phyloP scores from a whole-genome alignment of 2,113 vertebrate species.

The Abramis brama region DNA sequence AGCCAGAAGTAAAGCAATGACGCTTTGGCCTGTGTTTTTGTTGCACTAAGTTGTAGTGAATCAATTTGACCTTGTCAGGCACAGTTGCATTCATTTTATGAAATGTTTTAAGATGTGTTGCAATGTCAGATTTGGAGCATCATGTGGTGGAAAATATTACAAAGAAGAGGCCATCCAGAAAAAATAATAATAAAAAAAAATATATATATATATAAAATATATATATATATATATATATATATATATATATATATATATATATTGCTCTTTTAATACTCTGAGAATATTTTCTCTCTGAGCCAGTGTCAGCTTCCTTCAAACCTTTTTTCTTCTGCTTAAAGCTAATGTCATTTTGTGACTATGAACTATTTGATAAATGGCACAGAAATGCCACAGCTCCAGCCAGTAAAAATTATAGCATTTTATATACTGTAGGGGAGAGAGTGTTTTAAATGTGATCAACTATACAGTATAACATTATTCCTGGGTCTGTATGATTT shows the following conservation, averaged over 20 bases:
- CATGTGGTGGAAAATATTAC: not conserved
- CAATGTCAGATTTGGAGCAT: not conserved
- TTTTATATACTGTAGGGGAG: slow-evolving; percentile 1
- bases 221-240: too few species aligned
- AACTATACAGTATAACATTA: not conserved
- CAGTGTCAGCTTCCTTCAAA: slow-evolving; percentile 38
- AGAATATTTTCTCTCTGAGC: not conserved
- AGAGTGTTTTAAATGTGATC: not conserved
- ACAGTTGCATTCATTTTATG: slow-evolving; percentile 17
- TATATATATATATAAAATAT: too few species aligned
- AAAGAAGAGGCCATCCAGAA: not conserved
- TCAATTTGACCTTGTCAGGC: slow-evolving; percentile 17
- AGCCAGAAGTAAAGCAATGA: slow-evolving; percentile 38
- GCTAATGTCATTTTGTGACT: slow-evolving; percentile 37
- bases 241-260: too few species aligned
- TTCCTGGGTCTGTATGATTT: not conserved
- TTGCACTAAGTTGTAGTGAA: slow-evolving; percentile 16
- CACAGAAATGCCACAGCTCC: not conserved
- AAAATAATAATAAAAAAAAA: too few species aligned
- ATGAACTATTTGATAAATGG: slow-evolving; percentile 47
- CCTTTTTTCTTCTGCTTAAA: slow-evolving; percentile 37
- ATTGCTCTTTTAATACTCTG: not conserved
- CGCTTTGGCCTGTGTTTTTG: slow-evolving; percentile 10
- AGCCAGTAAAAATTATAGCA: slow-evolving; percentile 29
- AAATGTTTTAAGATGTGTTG: slow-evolving; percentile 33